Conservation (phyloP, 1,140 invertebrate genomes). For the Drosophila quadrilineata region DNA sequence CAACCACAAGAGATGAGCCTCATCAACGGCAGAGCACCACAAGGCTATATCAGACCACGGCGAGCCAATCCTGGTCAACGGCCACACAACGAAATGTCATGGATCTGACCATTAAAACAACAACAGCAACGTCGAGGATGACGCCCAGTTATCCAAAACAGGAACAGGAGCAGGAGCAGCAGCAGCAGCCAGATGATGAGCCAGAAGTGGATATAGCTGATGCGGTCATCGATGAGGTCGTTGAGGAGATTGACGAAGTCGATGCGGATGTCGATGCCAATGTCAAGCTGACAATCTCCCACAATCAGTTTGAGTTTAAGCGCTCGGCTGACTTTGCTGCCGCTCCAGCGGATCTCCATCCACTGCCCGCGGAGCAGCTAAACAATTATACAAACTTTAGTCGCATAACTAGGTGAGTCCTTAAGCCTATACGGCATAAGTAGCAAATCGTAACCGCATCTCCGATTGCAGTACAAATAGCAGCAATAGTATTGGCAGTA, state of each 20-base stretch:
- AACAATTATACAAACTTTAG: conserved; percentile 72
- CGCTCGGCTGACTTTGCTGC: conserved; percentile 57
- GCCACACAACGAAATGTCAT: conserved; percentile 58
- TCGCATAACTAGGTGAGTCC: conserved; percentile 45
- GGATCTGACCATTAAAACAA: conserved; percentile 53
- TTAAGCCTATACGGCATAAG: not conserved
- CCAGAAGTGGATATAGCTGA: conserved; percentile 1
- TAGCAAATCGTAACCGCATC: not conserved
- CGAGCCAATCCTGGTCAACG: conserved; percentile 54
- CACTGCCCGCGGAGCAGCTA: conserved; percentile 39
- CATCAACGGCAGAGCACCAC: conserved; percentile 35
- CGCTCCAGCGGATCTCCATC: not conserved
- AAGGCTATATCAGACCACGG: conserved; percentile 65
- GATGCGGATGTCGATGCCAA: not conserved
- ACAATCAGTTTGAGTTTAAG: conserved; percentile 60
- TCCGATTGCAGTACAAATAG: conserved; percentile 51
- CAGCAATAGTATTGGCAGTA: conserved; percentile 26
- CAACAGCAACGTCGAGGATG: not conserved
- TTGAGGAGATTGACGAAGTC: not conserved
- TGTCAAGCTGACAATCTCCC: not conserved
- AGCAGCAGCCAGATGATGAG: not conserved
- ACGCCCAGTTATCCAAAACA: too few species aligned
- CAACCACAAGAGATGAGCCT: not conserved
- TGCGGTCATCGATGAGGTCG: not conserved
- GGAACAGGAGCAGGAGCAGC: too few species aligned